These are phyloP conservation scores for Lepidotrigona ventralis DNA, from an alignment of 1,140 invertebrate genomes.

Conservation along the genomic window DNA sequence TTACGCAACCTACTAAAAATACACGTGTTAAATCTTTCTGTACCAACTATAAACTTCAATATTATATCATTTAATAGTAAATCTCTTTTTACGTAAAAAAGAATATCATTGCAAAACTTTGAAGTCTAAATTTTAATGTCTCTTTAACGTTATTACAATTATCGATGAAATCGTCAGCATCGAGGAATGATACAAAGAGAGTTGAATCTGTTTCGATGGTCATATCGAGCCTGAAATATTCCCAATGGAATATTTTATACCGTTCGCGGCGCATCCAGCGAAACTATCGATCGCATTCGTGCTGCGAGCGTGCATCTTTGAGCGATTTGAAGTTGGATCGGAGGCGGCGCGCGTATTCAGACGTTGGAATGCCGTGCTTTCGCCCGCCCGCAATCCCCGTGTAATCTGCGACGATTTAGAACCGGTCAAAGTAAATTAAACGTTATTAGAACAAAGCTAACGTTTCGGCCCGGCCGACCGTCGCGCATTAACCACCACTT, in stretches of 20 bases:
- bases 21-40: no score
- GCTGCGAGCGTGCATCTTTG: constrained; percentile 25
- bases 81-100: neutral
- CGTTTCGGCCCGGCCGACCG: neutral
- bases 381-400: constrained; percentile 26
- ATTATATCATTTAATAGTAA: no score
- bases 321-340: neutral
- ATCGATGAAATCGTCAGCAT: neutral
- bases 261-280: neutral
- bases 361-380: constrained; percentile 16
- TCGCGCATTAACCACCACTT: neutral
- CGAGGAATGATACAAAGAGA: neutral
- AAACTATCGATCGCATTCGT: constrained; percentile 8
- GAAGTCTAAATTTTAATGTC: no score
- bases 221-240: neutral
- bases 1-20: no score
- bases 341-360: constrained; percentile 16
- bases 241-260: constrained; percentile 4
- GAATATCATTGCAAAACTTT: no score
- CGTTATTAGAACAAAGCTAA: constrained; percentile 36
- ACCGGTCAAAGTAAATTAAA: constrained; percentile 37
- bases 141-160: neutral
- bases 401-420: constrained; percentile 33
- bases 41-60: no score
- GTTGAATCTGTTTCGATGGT: neutral